Conservation (phyloP, 2,797 vertebrate genomes). For the Argyrosomus regius region DNA sequence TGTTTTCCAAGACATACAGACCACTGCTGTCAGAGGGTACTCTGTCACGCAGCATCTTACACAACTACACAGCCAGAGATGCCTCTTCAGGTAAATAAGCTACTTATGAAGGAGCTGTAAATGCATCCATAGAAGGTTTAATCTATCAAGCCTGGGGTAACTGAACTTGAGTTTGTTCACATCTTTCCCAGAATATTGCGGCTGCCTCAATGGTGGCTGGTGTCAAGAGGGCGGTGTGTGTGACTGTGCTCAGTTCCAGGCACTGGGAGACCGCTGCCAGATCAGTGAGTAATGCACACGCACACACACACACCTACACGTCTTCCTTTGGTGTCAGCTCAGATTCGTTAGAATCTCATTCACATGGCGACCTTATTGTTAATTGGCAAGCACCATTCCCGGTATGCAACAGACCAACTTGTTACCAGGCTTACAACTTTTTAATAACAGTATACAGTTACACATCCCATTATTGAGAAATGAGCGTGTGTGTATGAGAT, state of each 20-base stretch:
- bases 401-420: slow-evolving; percentile 29
- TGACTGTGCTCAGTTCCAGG: slow-evolving; percentile 98
- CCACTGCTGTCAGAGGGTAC: slow-evolving; percentile 83
- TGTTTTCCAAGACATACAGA: slow-evolving; percentile 81
- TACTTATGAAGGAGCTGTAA: neutral
- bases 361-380: slow-evolving; percentile 1
- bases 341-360: slow-evolving; percentile 19
- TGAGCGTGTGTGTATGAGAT: slow-evolving; percentile 29
- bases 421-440: slow-evolving; percentile 32
- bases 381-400: slow-evolving; percentile 20
- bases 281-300: slow-evolving; percentile 90
- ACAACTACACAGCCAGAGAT: slow-evolving; percentile 88
- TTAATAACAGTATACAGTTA: slow-evolving; percentile 48
- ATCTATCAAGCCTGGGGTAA: neutral
- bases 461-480: slow-evolving; percentile 36
- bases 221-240: slow-evolving; percentile 94
- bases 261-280: slow-evolving; percentile 95
- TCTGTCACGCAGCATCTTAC: slow-evolving; percentile 82
- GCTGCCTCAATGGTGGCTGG: slow-evolving; percentile 97
- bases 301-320: slow-evolving; percentile 25
- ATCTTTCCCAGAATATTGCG: slow-evolving; percentile 90
- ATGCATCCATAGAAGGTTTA: slow-evolving; percentile 14
- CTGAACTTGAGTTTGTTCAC: slow-evolving; percentile 36
- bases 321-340: slow-evolving; percentile 34
- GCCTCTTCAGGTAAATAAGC: slow-evolving; percentile 83